These are phyloP conservation scores for Drosophila quinaria DNA, from an alignment of 2,888 invertebrate genomes.

Conservation along the genomic window DNA sequence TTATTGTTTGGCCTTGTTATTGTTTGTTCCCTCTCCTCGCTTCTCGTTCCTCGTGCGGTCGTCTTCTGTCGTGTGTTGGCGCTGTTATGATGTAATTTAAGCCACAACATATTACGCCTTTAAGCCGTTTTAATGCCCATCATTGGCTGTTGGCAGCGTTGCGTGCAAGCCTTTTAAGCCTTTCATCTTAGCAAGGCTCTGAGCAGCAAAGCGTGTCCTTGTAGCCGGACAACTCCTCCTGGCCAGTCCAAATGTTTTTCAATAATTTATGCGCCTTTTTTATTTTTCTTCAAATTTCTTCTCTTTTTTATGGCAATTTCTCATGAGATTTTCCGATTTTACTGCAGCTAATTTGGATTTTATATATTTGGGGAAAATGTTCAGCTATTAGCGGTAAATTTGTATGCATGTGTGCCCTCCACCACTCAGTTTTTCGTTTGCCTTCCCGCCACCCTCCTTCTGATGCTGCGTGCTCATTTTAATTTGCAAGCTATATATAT, in stretches of 20 bases:
- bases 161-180: constrained; percentile 64
- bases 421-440: not conserved
- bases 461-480: constrained; percentile 51
- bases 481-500: constrained; percentile 64
- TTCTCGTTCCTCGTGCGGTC: not conserved
- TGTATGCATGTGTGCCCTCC: constrained; percentile 48
- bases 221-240: constrained; percentile 2
- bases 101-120: constrained; percentile 76
- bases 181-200: constrained; percentile 39
- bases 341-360: constrained; percentile 40
- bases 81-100: constrained; percentile 70
- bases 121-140: constrained; percentile 76
- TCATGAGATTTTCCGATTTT: constrained; percentile 51
- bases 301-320: constrained; percentile 43
- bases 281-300: constrained; percentile 28
- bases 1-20: constrained; percentile 58
- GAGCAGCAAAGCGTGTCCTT: constrained; percentile 30
- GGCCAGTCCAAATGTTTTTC: constrained; percentile 33
- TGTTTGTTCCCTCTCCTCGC: constrained; percentile 36
- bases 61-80: constrained; percentile 15
- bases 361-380: constrained; percentile 22
- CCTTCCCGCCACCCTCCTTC: not conserved
- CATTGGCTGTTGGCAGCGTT: constrained; percentile 60
- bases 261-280: constrained; percentile 55
- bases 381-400: constrained; percentile 59